Evolutionary conservation across 2,797 vertebrate species (phyloP).

Genomic region (Huso huso): DNA sequence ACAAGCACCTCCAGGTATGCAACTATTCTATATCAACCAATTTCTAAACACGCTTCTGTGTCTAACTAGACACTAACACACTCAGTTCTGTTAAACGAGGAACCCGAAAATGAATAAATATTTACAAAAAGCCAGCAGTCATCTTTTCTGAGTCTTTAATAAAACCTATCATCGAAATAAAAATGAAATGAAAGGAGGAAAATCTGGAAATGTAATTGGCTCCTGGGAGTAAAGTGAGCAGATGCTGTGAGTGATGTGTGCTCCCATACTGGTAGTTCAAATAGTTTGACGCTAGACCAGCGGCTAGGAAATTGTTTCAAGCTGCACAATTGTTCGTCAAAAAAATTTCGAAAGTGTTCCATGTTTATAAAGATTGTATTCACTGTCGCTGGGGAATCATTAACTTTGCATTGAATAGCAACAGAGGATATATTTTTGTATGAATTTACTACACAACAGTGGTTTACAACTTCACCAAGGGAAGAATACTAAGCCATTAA

Average conservation of each 20-base stretch:
- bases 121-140: too few relatives aligned
- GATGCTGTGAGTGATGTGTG: neutral
- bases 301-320: neutral
- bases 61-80: too few relatives aligned
- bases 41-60: too few relatives aligned
- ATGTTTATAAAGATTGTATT: neutral
- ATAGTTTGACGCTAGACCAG: neutral
- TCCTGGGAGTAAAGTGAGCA: neutral
- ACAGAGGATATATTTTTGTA: neutral
- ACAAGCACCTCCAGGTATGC: too few relatives aligned
- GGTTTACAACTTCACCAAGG: neutral
- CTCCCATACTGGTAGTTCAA: neutral
- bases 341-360: neutral
- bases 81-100: too few relatives aligned
- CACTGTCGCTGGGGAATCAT: neutral
- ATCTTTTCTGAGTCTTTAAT: too few relatives aligned
- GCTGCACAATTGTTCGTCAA: neutral
- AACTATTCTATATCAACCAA: too few relatives aligned
- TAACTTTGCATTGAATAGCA: neutral
- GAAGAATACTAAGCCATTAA: neutral
- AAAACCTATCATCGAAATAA: too few relatives aligned
- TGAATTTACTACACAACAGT: neutral
- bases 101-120: too few relatives aligned
- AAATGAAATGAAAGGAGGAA: too few relatives aligned
- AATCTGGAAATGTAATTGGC: neutral